Base-by-base conservation (phyloP, 1,140 invertebrate genomes). In the Magallana ariakensis region DNA sequence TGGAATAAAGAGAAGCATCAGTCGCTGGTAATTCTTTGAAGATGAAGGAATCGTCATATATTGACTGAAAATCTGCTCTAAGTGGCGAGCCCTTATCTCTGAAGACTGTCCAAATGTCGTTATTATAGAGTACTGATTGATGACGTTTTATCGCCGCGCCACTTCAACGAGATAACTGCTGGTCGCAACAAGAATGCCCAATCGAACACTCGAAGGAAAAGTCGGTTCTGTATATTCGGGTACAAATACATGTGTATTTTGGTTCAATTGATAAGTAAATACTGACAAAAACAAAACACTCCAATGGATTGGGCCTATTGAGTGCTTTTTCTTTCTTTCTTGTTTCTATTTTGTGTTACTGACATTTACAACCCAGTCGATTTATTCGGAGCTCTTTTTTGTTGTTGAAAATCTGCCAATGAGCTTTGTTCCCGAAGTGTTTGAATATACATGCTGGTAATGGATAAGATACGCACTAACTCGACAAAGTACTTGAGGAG, bases 61-160 rank as follows among this genome's bases (percentile, higher is more conserved):
- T 75, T 75, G 66, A 26, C 66, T 75, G 66, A 13, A 75, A 75
- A 75, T 75, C 66, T 26, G 22, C 66, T 75, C 26, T 75, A 75
- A 75, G 66, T 75, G 66, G 66, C 66, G 66, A 75, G 13, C 11
- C 9, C 22, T 75, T 75, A 75, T 75, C 66, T 75, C 66, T 4
- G 33, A 75, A 19, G 33, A 75, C 66, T 75, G 66, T 75, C 66
- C 66, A 75, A 75, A 75, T 75, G 66, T 75, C 66, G 66, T 75
- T 75, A 75, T 75, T 75, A 75, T 26, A 75, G 66, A 75, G 22
- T 75, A 26, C 66, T 75, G 66, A 75, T 75, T 75, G 66, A 75
- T 75, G 66, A 22, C 66, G 66, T 26, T 22, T 75, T 75, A 75
- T 75, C 66, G 13, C 33, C 3, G 22, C 66, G 15, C 7, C 66